A percentile compares a stretch with the other conserved stretches of the same genome.
These are phyloP conservation scores for Dasypus novemcinctus DNA, from an alignment of 2,113 vertebrate genomes.

Conservation along the genomic window DNA sequence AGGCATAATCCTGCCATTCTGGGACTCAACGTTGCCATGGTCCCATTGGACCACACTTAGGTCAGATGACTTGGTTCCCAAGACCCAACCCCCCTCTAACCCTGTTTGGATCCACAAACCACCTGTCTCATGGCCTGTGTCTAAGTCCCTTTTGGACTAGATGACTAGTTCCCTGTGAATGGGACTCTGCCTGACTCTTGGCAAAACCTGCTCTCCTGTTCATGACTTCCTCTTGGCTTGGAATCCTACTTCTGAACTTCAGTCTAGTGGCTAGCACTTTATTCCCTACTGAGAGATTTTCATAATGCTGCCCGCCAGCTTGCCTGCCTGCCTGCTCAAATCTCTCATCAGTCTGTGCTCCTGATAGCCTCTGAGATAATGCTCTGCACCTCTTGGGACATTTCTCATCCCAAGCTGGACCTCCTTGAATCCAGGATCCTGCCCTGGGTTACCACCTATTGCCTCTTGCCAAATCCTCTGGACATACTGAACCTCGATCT, in stretches of 20 bases:
- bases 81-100: not conserved
- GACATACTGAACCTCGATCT: not conserved
- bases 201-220: not conserved
- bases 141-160: not conserved
- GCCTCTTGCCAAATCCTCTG: not conserved
- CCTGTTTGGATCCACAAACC: not conserved
- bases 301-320: not conserved
- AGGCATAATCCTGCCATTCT: not conserved
- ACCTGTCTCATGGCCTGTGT: not conserved
- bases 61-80: not conserved
- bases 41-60: fast-evolving
- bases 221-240: not conserved
- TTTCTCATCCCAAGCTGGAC: not conserved
- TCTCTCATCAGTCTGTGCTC: not conserved
- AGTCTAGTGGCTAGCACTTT: not conserved
- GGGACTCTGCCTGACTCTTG: not conserved
- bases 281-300: not conserved
- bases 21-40: not conserved
- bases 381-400: not conserved
- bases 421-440: not conserved
- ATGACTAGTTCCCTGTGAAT: not conserved
- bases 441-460: not conserved
- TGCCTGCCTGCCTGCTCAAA: not conserved
- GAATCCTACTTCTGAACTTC: not conserved
- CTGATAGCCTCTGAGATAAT: not conserved